These are phyloP conservation scores for Hydrotaea diabolus DNA, from an alignment of 2,888 invertebrate species.

Conservation along the genomic window DNA sequence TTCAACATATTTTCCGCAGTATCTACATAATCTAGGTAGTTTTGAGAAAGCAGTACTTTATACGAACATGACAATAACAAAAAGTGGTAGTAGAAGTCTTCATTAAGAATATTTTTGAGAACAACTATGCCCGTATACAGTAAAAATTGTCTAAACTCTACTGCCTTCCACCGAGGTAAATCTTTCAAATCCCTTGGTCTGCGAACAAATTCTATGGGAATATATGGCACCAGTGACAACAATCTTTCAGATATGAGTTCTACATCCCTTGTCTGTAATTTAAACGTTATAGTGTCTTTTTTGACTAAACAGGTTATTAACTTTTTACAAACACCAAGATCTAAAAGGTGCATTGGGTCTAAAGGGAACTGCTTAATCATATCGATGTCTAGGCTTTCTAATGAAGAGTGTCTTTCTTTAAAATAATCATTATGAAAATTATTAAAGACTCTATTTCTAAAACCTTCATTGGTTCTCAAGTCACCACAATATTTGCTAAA, in stretches of 20 bases:
- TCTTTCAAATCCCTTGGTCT: not conserved
- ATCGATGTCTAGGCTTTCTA: not conserved
- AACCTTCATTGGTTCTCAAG: no score
- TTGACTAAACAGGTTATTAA: not conserved
- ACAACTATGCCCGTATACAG: not conserved
- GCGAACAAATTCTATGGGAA: not conserved
- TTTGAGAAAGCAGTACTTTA: not conserved
- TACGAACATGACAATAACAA: not conserved
- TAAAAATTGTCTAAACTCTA: slow-evolving; percentile 1
- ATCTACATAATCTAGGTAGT: not conserved
- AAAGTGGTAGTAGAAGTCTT: not conserved
- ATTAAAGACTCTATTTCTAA: no score
- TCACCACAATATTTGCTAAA: no score
- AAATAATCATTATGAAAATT: no score
- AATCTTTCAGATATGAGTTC: not conserved
- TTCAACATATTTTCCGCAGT: not conserved
- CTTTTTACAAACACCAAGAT: slow-evolving; percentile 1
- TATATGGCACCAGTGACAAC: not conserved
- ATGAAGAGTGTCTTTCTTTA: no score
- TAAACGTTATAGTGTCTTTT: not conserved
- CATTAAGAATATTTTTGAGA: not conserved
- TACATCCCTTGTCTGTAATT: no score
- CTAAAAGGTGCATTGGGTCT: slow-evolving; percentile 6
- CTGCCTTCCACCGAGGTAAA: not conserved
- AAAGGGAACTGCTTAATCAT: slow-evolving; percentile 8